Evolutionary conservation across 2,113 vertebrate genomes (phyloP).

Genomic region (Columba livia): DNA sequence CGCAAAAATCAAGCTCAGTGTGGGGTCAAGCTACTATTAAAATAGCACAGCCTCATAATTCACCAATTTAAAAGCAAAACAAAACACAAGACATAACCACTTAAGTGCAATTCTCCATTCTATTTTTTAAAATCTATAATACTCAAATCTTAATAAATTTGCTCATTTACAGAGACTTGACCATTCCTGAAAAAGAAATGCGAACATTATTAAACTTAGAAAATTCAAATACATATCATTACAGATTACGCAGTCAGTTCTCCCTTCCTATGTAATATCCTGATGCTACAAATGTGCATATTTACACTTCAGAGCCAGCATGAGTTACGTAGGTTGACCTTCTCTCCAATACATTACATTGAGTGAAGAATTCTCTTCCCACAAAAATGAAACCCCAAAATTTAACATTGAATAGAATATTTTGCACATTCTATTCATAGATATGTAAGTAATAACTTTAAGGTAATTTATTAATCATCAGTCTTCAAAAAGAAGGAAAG

Average conservation of each 20-base stretch:
- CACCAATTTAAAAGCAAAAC: not conserved
- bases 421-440: not conserved
- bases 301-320: not conserved
- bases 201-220: not conserved
- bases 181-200: not conserved
- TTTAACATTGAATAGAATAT: not conserved
- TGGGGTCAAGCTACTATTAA: not conserved
- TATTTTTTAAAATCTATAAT: not conserved
- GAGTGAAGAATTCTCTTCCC: not conserved
- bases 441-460: not conserved
- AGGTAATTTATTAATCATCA: not conserved
- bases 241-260: not conserved
- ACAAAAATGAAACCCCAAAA: not conserved
- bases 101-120: not conserved
- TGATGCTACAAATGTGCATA: not conserved
- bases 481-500: not conserved
- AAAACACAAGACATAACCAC: not conserved
- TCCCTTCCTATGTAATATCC: fast-evolving
- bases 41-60: not conserved
- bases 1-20: not conserved
- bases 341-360: not conserved
- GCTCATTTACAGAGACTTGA: not conserved
- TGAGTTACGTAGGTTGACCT: not conserved
- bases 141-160: not conserved
- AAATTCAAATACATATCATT: not conserved